phyloP scores from a whole-genome alignment of 2,888 invertebrate species.

The Lasius fuliginosus region DNA sequence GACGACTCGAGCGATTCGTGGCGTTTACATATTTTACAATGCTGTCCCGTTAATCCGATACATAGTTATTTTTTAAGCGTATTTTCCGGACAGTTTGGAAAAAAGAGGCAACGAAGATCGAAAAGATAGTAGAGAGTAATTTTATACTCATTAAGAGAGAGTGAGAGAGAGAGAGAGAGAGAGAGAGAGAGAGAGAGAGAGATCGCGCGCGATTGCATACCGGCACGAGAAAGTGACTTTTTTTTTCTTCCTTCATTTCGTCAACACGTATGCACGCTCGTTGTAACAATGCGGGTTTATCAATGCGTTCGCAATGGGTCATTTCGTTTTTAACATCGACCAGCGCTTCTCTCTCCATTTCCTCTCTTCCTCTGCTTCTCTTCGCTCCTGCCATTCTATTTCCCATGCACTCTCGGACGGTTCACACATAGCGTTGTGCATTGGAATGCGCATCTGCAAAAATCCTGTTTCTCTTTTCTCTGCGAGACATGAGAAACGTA shows the following conservation, averaged over 20 bases:
- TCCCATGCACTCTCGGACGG: slow-evolving; percentile 21
- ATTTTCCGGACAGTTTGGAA: background rate
- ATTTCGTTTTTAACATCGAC: slow-evolving; percentile 62
- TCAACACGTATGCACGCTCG: slow-evolving; percentile 26
- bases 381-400: slow-evolving; percentile 42
- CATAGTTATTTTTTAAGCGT: slow-evolving; percentile 27
- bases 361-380: background rate
- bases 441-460: slow-evolving; percentile 55
- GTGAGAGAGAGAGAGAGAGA: too few species aligned
- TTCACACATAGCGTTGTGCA: slow-evolving; percentile 18
- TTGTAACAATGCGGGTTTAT: slow-evolving; percentile 46
- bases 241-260: background rate
- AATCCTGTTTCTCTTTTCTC: slow-evolving; percentile 27
- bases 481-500: slow-evolving; percentile 38
- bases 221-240: background rate
- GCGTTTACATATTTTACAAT: slow-evolving; percentile 38
- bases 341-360: background rate
- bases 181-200: background rate
- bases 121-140: slow-evolving; percentile 29
- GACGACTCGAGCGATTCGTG: background rate
- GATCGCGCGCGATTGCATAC: background rate
- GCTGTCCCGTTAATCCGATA: background rate
- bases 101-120: background rate
- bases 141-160: slow-evolving; percentile 29
- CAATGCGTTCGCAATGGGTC: slow-evolving; percentile 54